phyloP scores from a whole-genome alignment of 2,888 invertebrate genomes.

The Empis stercorea region DNA sequence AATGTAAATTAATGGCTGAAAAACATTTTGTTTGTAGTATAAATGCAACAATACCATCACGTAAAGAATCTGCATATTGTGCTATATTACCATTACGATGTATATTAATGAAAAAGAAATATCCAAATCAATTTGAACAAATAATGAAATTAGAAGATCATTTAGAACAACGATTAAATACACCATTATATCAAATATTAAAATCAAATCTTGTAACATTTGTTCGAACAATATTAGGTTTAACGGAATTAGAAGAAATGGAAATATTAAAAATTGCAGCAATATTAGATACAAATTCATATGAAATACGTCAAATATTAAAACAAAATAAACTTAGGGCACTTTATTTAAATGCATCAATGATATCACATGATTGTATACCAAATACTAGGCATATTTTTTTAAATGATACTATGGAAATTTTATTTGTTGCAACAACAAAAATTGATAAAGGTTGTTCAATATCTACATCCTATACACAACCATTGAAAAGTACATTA shows the following conservation, averaged over 20 bases:
- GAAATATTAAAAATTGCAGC: conserved; percentile 49
- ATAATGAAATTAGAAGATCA: conserved; percentile 37
- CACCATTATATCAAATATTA: conserved; percentile 45
- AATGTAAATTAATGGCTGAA: conserved; percentile 48
- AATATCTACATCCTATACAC: conserved; percentile 57
- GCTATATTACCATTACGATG: conserved; percentile 53
- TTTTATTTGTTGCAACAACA: conserved; percentile 49
- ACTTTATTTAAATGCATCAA: conserved; percentile 50
- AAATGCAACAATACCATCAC: conserved; percentile 26
- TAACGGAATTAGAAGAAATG: conserved; percentile 41
- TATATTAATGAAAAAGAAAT: conserved; percentile 43
- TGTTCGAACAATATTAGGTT: conserved; percentile 42
- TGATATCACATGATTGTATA: conserved; percentile 59
- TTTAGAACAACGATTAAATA: conserved; percentile 45
- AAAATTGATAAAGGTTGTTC: conserved; percentile 50
- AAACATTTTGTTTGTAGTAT: conserved; percentile 46
- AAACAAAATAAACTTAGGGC: conserved; percentile 42
- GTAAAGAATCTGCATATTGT: conserved; percentile 50
- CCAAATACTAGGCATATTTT: conserved; percentile 60
- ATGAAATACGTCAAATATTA: conserved; percentile 45
- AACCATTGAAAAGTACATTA: conserved; percentile 54
- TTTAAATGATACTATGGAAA: conserved; percentile 41
- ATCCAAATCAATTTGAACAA: conserved; percentile 34
- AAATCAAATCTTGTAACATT: conserved; percentile 50
- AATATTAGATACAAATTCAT: conserved; percentile 59